Evolutionary conservation across 2,797 vertebrate species (phyloP), one percentile per base, ranked within the genome.

Genomic region (Coregonus suidteri): DNA sequence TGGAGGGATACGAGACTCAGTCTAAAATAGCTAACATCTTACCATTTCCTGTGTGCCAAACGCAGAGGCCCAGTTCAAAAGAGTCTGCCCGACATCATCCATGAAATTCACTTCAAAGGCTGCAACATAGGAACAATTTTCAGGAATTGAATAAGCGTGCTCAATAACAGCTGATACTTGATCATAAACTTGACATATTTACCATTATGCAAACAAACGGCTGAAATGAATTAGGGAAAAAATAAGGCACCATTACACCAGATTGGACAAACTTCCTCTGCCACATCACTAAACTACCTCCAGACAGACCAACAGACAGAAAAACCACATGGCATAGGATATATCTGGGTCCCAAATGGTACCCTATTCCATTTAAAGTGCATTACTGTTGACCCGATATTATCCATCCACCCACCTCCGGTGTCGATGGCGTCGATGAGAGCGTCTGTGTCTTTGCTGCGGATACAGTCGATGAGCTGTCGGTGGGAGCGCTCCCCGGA

Each of bases 11-110:
- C 13, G 14, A 25, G 56, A 47, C 15, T 9, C 9, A 13, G 34
- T 20, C 4, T 20, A 2, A 15, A 6, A 62, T 1, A 64, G 25
- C 31, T 6, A 30, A 20, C 16, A n/a, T 37, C 9, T 25, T 93
- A 99, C 98, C 98, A 99, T 99, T 94, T 99, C 98, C 93, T 99
- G 98, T 89, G 98, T 99, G 89, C 98, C 98, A 87, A 99, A 99
- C 15, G 98, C 98, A 82, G 98, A 99, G 54, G 98, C 98, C 98
- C 98, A 99, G 90, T 99, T 99, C 79, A 99, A 93, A 25, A 99
- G 95, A 64, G 98, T 99, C 91, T 99, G 98, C 82, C 98, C 98
- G 53, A 99, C 98, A 76, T 99, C 98, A 88, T 99, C 98, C 98
- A 99, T 99, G 92, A 99, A 99, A 93, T 99, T 99, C 81, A 99